Base-by-base conservation (phyloP, 2,888 invertebrate species). In the Aspidapion aeneum region DNA sequence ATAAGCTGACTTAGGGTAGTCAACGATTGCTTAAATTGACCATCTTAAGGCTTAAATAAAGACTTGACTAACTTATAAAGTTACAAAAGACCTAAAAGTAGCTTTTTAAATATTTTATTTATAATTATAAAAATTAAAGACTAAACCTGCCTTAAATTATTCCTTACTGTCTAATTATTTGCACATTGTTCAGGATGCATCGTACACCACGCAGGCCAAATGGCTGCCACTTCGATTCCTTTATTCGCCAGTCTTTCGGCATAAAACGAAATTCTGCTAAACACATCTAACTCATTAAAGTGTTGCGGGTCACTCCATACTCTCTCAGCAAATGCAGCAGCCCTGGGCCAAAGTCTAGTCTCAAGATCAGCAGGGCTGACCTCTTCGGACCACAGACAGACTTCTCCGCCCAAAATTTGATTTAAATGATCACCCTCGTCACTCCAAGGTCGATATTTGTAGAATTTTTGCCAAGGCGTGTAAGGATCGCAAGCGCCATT, bases 401-500 rank as follows among this genome's bases (percentile, higher is more conserved):
- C 91, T 74, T 91, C 91, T 2, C 90, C 93, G 0, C 93, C 93
- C 58, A 88, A 79, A 20, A 86, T 77, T 64, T 72, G 68, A 1
- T 69, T 57, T 55, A 78, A 69, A 51, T 77, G 75, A 74, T 78
- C 77, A 1, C 21, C 1, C 17, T 78, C 79, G 62, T 82, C 81
- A 74, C 77, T 77, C 88, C 90, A 89, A 1, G 91, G 92, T 66
- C 88, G 82, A 77, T 92, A 91, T 76, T 88, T 88, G 79, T 93
- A 93, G 58, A 92, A 86, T 70, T 87, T 89, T 77, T 91, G 91
- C 93, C 93, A 93, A 57, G 90, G 88, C 58, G 89, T 87, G 78
- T 92, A 93, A 16, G 93, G 92, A 3, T 91, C 89, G 76, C 93
- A 93, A 71, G 90, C 90, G 1, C 90, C 91, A 71, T 89, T 88